Conservation (phyloP, 2,113 vertebrate genomes). For the Trochalopteron elliotii region DNA sequence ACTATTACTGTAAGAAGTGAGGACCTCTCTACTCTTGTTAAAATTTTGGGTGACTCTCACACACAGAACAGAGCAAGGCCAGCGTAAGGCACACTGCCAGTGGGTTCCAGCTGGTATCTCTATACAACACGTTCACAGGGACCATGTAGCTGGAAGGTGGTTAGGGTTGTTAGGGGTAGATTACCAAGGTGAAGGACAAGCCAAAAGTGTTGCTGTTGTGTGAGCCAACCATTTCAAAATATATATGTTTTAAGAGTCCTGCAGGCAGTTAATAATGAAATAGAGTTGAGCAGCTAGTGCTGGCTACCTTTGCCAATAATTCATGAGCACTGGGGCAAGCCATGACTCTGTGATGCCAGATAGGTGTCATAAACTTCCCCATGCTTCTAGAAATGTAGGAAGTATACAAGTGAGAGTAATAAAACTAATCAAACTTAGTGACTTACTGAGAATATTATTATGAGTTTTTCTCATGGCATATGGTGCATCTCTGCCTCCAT, state of each 20-base stretch:
- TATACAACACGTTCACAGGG: rapidly evolving
- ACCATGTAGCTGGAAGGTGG: neutral
- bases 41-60: neutral
- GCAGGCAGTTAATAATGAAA: neutral
- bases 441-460: slow-evolving; percentile 16
- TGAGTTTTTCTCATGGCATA: neutral
- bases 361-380: slow-evolving; percentile 13
- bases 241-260: neutral
- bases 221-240: neutral
- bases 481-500: neutral
- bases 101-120: neutral
- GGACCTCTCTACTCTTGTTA: neutral
- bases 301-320: neutral
- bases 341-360: neutral
- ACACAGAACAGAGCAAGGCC: neutral
- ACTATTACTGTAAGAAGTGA: neutral
- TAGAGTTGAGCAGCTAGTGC: neutral
- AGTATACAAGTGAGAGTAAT: slow-evolving; percentile 48
- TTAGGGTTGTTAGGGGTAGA: neutral
- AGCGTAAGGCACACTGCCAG: neutral
- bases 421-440: slow-evolving; percentile 51
- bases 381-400: neutral
- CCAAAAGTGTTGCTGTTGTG: neutral
- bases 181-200: neutral
- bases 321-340: neutral